Evolutionary conservation across 2,797 vertebrate species (phyloP).

Genomic region (Platyrinchus mystaceus): DNA sequence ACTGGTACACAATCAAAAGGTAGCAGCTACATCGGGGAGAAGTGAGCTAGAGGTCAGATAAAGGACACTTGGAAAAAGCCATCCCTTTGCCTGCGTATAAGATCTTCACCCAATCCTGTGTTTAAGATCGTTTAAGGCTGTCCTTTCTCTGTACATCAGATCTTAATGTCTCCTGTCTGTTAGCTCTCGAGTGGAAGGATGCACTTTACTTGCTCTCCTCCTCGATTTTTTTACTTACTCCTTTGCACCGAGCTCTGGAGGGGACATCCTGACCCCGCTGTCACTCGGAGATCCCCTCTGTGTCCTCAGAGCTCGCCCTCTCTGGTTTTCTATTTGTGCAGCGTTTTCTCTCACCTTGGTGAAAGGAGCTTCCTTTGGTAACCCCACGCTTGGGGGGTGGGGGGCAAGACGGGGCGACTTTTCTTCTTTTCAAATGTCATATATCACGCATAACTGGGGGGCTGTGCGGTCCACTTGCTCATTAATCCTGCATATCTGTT

Average conservation of each 20-base stretch:
- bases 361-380: conserved; percentile 79
- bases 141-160: conserved; percentile 76
- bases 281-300: conserved; percentile 63
- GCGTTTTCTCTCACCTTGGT: conserved; percentile 73
- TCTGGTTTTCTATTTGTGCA: conserved; percentile 80
- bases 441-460: conserved; percentile 80
- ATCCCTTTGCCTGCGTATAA: conserved; percentile 59
- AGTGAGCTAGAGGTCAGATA: conserved; percentile 77
- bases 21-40: conserved; percentile 78
- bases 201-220: conserved; percentile 71
- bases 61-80: conserved; percentile 74
- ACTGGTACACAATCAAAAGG: conserved; percentile 88
- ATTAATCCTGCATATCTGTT: conserved; percentile 93
- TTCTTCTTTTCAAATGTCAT: conserved; percentile 75
- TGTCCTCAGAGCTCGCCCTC: conserved; percentile 75
- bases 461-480: conserved; percentile 80
- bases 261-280: conserved; percentile 70
- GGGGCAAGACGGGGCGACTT: conserved; percentile 70
- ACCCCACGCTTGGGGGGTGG: conserved; percentile 69
- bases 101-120: conserved; percentile 70
- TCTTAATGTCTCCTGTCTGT: conserved; percentile 80
- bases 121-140: conserved; percentile 66
- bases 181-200: conserved; percentile 69
- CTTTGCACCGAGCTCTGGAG: conserved; percentile 78
- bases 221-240: conserved; percentile 76